Conservation (phyloP, 1,140 invertebrate species). For the Schmidtea mediterranea region DNA sequence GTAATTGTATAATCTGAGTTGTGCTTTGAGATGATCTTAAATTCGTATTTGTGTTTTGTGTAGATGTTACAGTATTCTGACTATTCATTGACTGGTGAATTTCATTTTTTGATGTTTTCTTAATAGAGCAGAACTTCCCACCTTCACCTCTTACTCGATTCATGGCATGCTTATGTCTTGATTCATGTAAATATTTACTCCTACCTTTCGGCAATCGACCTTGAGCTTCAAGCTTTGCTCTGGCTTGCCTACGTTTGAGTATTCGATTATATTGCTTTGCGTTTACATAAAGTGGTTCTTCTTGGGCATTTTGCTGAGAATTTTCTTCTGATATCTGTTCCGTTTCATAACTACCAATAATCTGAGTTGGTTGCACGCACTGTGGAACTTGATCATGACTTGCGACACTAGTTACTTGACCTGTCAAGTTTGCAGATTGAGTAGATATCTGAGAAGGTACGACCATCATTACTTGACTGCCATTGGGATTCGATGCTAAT, state of each 20-base stretch:
- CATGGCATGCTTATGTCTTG: constrained; percentile 81
- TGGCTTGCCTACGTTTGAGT: constrained; percentile 21
- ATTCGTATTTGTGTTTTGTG: too few species aligned
- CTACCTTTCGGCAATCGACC: constrained; percentile 84
- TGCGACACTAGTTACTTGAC: not conserved
- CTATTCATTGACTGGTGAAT: too few species aligned
- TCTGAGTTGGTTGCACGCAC: too few species aligned
- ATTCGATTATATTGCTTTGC: constrained; percentile 49
- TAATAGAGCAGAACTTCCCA: constrained; percentile 41
- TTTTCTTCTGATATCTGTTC: too few species aligned
- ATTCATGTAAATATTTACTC: constrained; percentile 96
- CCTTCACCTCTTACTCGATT: constrained; percentile 82
- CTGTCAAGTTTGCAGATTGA: not conserved
- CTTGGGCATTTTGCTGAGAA: constrained; percentile 9
- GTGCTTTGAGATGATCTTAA: too few species aligned
- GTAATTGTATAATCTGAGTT: too few species aligned
- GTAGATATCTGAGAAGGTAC: not conserved
- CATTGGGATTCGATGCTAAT: not conserved
- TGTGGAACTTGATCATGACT: too few species aligned
- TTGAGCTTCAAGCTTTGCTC: constrained; percentile 22
- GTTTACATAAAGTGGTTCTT: constrained; percentile 73
- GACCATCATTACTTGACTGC: not conserved
- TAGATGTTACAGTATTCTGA: too few species aligned
- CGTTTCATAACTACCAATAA: too few species aligned
- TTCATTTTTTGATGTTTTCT: not conserved